These are phyloP conservation scores for Pogonocichla stellata DNA, from an alignment of 2,113 vertebrate genomes.

Conservation along the genomic window DNA sequence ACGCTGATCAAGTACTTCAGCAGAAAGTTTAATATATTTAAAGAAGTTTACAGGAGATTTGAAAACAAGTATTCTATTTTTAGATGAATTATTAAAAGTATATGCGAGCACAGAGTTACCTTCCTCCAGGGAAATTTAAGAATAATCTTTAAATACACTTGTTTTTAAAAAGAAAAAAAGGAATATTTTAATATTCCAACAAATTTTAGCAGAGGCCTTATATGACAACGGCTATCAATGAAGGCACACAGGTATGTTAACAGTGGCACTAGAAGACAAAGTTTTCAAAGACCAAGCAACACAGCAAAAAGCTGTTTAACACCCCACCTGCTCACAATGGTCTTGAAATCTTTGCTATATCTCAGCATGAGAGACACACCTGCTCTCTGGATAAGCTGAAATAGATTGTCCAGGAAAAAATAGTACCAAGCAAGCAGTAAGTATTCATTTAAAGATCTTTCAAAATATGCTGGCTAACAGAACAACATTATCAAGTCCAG, in stretches of 20 bases:
- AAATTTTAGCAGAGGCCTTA: neutral
- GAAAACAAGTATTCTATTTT: neutral
- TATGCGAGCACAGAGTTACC: neutral
- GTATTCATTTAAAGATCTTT: neutral
- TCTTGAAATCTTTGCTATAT: neutral
- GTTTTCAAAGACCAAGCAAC: neutral
- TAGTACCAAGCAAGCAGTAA: neutral
- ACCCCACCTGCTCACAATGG: neutral
- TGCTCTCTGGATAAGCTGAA: neutral
- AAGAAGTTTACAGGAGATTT: neutral
- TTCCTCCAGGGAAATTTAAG: neutral
- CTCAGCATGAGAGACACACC: neutral
- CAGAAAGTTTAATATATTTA: neutral
- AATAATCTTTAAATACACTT: neutral
- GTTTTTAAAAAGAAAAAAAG: neutral
- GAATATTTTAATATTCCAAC: neutral
- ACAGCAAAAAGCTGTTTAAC: neutral
- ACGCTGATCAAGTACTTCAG: slow-evolving; percentile 20
- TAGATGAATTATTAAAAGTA: neutral
- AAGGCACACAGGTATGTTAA: neutral
- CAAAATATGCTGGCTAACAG: neutral
- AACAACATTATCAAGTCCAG: neutral
- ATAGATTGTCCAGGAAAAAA: neutral
- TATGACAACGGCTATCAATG: neutral
- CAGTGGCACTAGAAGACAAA: neutral